Percentiles rank a stretch among this genome's conserved stretches.
phyloP scores from a whole-genome alignment of 2,797 vertebrate genomes.

The Acipenser oxyrinchus region DNA sequence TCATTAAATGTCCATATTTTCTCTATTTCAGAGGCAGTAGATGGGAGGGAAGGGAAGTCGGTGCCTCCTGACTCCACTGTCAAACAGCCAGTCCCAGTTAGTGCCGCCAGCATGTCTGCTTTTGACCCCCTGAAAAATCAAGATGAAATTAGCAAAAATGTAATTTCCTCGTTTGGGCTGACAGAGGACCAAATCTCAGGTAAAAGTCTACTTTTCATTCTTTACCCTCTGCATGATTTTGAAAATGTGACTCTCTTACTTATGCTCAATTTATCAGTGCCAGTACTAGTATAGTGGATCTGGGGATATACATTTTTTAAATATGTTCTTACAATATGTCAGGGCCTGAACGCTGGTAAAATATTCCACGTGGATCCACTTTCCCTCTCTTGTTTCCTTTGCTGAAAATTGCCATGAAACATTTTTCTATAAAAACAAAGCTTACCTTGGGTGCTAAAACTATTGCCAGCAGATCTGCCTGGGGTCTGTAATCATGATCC shows the following conservation, averaged over 20 bases:
- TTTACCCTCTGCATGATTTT: not conserved
- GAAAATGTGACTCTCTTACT: not conserved
- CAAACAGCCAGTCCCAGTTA: constrained; percentile 85
- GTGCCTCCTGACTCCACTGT: constrained; percentile 69
- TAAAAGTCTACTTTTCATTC: constrained; percentile 38
- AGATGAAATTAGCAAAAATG: constrained; percentile 97
- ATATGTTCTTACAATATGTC: too few species aligned
- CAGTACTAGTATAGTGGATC: too few species aligned
- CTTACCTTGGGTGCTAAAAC: not conserved
- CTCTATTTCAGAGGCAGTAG: constrained; percentile 62
- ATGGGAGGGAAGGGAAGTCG: constrained; percentile 81
- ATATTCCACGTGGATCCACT: constrained; percentile 10
- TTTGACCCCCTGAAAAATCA: constrained; percentile 98
- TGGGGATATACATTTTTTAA: too few species aligned
- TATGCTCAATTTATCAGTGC: too few species aligned
- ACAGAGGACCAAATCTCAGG: constrained; percentile 87
- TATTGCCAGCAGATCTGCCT: not conserved
- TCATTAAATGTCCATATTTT: not conserved
- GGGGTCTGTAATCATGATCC: not conserved
- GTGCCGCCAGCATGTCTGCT: constrained; percentile 96
- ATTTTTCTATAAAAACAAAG: not conserved
- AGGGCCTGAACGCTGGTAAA: too few species aligned
- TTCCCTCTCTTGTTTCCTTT: constrained; percentile 7
- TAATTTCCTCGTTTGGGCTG: constrained; percentile 94
- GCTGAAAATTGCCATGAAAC: not conserved